Evolutionary conservation across 2,888 invertebrate genomes (phyloP).

Genomic region (Scotopteryx bipunctaria): DNA sequence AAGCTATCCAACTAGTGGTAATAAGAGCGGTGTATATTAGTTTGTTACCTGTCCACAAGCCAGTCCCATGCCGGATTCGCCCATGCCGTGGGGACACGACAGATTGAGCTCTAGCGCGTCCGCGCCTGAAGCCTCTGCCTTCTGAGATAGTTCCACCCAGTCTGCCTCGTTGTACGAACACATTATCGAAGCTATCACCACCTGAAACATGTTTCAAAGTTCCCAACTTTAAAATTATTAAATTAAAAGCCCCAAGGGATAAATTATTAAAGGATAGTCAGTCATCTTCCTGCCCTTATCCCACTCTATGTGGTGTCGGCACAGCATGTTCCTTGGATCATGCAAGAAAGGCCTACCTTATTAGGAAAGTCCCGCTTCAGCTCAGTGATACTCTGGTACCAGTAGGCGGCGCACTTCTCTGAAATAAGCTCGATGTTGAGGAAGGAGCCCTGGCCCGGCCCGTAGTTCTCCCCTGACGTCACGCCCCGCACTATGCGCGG

Average conservation of each 20-base stretch:
- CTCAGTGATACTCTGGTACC: slow-evolving; percentile 94
- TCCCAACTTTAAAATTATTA: too few relatives aligned
- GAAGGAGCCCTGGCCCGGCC: slow-evolving; percentile 98
- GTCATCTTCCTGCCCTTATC: too few relatives aligned
- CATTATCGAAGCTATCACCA: slow-evolving; percentile 98
- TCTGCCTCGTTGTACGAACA: slow-evolving; percentile 93
- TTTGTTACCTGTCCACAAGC: slow-evolving; percentile 98
- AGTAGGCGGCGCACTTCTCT: slow-evolving; percentile 97
- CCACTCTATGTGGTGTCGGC: too few relatives aligned
- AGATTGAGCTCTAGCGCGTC: slow-evolving; percentile 98
- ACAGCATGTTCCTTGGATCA: too few relatives aligned
- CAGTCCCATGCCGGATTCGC: slow-evolving; percentile 98
- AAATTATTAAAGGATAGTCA: too few relatives aligned
- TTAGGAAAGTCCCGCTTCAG: slow-evolving; percentile 95
- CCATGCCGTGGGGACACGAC: slow-evolving; percentile 99
- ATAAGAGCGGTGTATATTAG: too few relatives aligned
- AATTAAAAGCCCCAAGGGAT: too few relatives aligned
- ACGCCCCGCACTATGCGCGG: slow-evolving; percentile 97
- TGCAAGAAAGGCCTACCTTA: slow-evolving; percentile 84
- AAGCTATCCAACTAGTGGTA: too few relatives aligned
- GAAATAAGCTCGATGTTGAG: slow-evolving; percentile 99
- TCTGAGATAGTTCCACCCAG: slow-evolving; percentile 92
- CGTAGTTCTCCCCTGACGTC: slow-evolving; percentile 95
- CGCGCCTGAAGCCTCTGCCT: slow-evolving; percentile 92
- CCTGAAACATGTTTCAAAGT: too few relatives aligned